Evolutionary conservation across 2,113 vertebrate species (phyloP), one percentile per base, ranked within the genome.

Genomic region (Natator depressus): DNA sequence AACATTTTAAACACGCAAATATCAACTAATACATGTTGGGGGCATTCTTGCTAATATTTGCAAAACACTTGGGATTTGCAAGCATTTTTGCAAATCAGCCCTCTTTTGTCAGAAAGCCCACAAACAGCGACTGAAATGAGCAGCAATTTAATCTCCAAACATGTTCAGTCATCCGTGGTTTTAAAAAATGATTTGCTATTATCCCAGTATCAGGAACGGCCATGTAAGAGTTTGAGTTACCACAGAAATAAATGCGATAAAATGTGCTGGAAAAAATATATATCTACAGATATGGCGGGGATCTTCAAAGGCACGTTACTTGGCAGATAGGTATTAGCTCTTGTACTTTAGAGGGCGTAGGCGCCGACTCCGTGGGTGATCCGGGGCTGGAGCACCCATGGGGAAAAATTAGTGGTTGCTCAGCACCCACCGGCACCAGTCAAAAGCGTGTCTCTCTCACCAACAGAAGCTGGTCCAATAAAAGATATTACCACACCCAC

Each of bases 71-170:
- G 95, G 92, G 97, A 91, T 87, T 80, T 93, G 84, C 90, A 91
- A 94, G 90, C 91, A 54, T 95, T 92, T 88, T 94, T 95, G 84
- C 96, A 96, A 97, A 94, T 96, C 95, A 96, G 95, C 95, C 95
- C 94, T 94, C 96, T 84, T 88, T 88, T 96, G 89, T 89, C 83
- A 83, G 90, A 96, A 19, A 82, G 95, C 96, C 97, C 92, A 88
- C 0, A 10, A 92, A 94, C 10, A 95, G 75, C 85, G 75, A 93
- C 88, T 1, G 85, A 95, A 96, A 96, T 85, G 93, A 96, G 88
- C 91, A 49, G 95, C 94, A 95, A 83, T 38, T 86, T 92, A 94
- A 95, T 95, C 92, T 88, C 81, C 92, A 91, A 94, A 96, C 10
- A 89, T 89, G 93, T 65, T 96, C 95, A 87, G 92, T 81, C 31